These are phyloP conservation scores for Drosophila takahashii DNA, from an alignment of 1,140 invertebrate genomes.

Conservation along the genomic window DNA sequence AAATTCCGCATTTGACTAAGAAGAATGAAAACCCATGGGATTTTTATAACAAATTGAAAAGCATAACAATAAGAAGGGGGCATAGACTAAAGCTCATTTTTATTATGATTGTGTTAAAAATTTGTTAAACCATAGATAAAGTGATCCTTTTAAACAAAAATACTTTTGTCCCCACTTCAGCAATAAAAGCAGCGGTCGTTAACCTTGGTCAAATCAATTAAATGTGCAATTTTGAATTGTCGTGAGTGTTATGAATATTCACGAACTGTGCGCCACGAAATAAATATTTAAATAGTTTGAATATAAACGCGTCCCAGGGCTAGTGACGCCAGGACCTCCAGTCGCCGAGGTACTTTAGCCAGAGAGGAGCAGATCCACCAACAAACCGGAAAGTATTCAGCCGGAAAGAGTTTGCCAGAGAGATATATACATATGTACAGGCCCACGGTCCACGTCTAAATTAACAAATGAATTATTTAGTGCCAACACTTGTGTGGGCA, in stretches of 20 bases:
- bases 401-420: constrained; percentile 28
- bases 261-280: constrained; percentile 51
- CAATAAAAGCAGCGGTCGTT: constrained; percentile 3
- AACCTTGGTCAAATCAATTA: constrained; percentile 64
- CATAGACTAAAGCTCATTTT: background rate
- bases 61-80: background rate
- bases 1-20: constrained; percentile 23
- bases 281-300: constrained; percentile 75
- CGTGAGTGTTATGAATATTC: constrained; percentile 72
- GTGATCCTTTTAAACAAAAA: background rate
- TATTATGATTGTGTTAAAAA: constrained; percentile 24
- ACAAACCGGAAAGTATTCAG: constrained; percentile 34
- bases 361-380: background rate
- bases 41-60: constrained; percentile 29
- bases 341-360: constrained; percentile 9
- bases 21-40: constrained; percentile 20
- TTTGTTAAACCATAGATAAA: background rate
- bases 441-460: constrained; percentile 60
- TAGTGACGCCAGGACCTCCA: constrained; percentile 16
- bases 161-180: background rate
- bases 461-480: constrained; percentile 83
- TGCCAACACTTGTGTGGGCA: constrained; percentile 71
- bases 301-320: constrained; percentile 62
- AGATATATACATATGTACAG: background rate
- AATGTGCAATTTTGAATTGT: constrained; percentile 70